Evolutionary conservation across 2,797 vertebrate species (phyloP).

Genomic region (Synanceia verrucosa): DNA sequence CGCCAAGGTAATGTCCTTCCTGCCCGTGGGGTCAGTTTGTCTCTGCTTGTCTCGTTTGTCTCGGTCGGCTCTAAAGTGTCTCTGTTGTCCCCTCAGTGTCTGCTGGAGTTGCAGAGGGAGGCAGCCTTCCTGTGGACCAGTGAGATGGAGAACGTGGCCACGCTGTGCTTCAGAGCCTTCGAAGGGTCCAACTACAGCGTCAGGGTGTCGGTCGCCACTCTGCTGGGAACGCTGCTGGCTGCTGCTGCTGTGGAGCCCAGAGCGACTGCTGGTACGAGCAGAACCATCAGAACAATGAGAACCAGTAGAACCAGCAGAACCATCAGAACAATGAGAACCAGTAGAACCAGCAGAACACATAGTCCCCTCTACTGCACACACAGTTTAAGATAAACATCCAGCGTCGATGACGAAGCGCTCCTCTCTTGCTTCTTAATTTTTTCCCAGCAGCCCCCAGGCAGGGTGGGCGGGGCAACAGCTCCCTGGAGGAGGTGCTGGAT

Average conservation of each 20-base stretch:
- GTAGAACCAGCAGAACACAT: no score
- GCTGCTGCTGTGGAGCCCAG: slow-evolving; percentile 83
- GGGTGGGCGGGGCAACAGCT: slow-evolving; percentile 70
- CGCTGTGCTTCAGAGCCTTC: slow-evolving; percentile 93
- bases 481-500: slow-evolving; percentile 90
- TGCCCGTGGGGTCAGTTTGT: no score
- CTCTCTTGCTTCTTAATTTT: not conserved
- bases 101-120: slow-evolving; percentile 93
- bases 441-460: slow-evolving; percentile 69
- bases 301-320: no score
- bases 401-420: no score
- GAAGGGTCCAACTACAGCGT: slow-evolving; percentile 92
- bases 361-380: no score
- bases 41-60: no score
- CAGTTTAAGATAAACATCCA: no score
- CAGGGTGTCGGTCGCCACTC: slow-evolving; percentile 85
- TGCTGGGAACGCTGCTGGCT: slow-evolving; percentile 89
- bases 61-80: no score
- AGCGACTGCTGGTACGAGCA: slow-evolving; percentile 78
- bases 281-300: no score
- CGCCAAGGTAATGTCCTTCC: slow-evolving; percentile 83
- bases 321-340: no score
- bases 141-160: slow-evolving; percentile 91
- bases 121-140: slow-evolving; percentile 91
- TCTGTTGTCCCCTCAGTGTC: slow-evolving; percentile 80